Evolutionary conservation across 1,140 invertebrate genomes (phyloP).

Genomic region (Pomacea maculata): DNA sequence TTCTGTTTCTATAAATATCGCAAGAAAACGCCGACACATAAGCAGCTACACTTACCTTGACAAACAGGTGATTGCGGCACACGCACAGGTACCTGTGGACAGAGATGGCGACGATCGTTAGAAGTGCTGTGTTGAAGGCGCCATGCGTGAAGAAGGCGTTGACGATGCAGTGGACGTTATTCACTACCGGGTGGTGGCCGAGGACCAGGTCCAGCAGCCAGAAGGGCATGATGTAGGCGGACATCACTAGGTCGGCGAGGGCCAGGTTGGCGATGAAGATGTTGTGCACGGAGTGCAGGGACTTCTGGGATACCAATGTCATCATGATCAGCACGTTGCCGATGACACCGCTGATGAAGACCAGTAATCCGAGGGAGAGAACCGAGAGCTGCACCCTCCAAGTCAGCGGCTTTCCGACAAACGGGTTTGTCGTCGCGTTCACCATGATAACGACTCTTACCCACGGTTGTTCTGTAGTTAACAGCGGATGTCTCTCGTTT

Average conservation of each 20-base stretch:
- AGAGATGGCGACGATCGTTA: conserved; percentile 19
- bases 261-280: conserved; percentile 64
- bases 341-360: conserved; percentile 17
- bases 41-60: not conserved
- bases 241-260: conserved; percentile 66
- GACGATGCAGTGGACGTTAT: conserved; percentile 15
- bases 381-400: not conserved
- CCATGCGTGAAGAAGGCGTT: conserved; percentile 16
- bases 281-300: conserved; percentile 61
- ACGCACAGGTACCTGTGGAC: conserved; percentile 30
- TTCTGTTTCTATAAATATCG: not conserved
- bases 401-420: not conserved
- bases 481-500: too few relatives aligned
- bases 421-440: not conserved
- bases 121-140: conserved; percentile 65
- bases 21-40: not conserved
- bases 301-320: conserved; percentile 54
- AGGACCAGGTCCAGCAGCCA: conserved; percentile 9
- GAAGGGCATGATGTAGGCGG: conserved; percentile 84
- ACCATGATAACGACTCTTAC: too few relatives aligned
- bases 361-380: conserved; percentile 4
- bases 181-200: conserved; percentile 14
- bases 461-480: too few relatives aligned
- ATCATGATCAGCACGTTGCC: conserved; percentile 61
- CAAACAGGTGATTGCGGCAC: conserved; percentile 21